Base-by-base conservation (phyloP, 1,140 invertebrate species). In the Popillia japonica region DNA sequence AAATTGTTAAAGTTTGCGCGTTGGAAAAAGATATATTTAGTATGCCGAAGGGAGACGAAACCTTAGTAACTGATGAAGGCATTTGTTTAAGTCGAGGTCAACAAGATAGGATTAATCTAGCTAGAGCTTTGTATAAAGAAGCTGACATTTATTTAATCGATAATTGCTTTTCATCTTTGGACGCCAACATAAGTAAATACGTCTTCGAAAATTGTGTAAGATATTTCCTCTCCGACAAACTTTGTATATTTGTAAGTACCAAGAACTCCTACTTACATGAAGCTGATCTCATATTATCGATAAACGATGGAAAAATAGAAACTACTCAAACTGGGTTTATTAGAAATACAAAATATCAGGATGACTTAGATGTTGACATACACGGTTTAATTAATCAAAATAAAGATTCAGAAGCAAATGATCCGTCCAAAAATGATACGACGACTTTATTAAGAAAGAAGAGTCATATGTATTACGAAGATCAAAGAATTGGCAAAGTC, bases 71-170 rank as follows among this genome's bases (percentile, higher is more conserved):
- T 6, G 78, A 79, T 61, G 34, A 68, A 27, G 78, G 78, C 1
- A 55, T 79, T 7, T 77, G 75, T 79, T 75, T 79, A 22, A 79
- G 78, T 48, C 76, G 42, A 59, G 78, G 96, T 68, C 96, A 98
- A 87, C 92, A 94, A 80, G 96, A 96, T 0, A 90, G 96, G 80
- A 93, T 98, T 4, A 96, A 94, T 83, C 87, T 96, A 40, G 95
- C 95, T 0, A 90, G 95, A 72, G 92, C 94, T 14, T 89, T 96
- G 6, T 96, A 96, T 86, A 89, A 91, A 55, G 90, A 94, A 79
- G 91, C 94, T 0, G 92, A 94, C 83, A 92, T 96, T 77, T 96
- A 95, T 85, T 85, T 96, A 7, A 85, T 96, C 42, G 94, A 96
- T 85, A 94, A 96, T 88, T 94, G 94, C 9, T 86, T 95, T 14